A percentile compares a stretch with the other conserved stretches of the same genome.
These are phyloP conservation scores for Periphyllus acericola DNA, from an alignment of 2,888 invertebrate genomes.

Conservation along the genomic window DNA sequence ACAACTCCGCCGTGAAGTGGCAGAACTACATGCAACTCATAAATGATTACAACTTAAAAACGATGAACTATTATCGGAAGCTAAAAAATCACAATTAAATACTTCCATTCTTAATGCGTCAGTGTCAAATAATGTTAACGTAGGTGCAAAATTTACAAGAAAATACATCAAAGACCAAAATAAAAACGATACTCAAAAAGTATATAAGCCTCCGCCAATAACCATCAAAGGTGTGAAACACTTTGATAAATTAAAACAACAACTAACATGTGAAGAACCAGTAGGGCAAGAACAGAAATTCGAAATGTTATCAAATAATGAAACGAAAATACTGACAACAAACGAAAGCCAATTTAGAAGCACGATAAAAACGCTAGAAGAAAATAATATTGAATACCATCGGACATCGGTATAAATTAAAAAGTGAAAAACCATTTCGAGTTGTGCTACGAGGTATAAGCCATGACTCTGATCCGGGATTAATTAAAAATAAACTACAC, in stretches of 20 bases:
- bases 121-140: background rate
- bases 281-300: too few relatives aligned
- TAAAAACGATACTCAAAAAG: background rate
- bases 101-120: background rate
- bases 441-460: too few relatives aligned
- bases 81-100: background rate
- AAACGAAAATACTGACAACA: too few relatives aligned
- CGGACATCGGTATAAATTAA: conserved; percentile 21
- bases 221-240: too few relatives aligned
- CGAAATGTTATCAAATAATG: too few relatives aligned
- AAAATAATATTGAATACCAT: conserved; percentile 9
- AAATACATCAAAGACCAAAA: background rate
- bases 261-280: too few relatives aligned
- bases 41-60: background rate
- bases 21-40: background rate
- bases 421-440: conserved; percentile 6
- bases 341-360: background rate
- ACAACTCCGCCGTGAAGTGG: background rate
- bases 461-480: too few relatives aligned
- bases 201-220: too few relatives aligned
- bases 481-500: too few relatives aligned
- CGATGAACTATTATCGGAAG: background rate
- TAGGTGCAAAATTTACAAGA: background rate
- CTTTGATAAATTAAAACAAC: too few relatives aligned
- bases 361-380: background rate